Evolutionary conservation across 2,888 invertebrate genomes (phyloP).

Genomic region (Deroplatys truncata): DNA sequence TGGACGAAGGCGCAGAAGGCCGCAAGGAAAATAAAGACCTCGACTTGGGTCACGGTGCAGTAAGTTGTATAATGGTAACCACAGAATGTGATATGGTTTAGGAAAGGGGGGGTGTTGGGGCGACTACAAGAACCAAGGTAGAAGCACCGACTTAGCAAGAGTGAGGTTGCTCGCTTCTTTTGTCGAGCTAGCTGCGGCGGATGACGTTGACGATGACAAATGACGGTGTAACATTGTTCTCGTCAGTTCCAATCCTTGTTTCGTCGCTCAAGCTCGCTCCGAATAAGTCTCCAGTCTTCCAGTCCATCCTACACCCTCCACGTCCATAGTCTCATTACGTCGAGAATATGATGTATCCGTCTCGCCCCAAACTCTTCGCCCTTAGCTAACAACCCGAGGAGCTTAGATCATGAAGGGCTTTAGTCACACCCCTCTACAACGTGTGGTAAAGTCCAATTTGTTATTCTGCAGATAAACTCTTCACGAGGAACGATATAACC

Average conservation of each 20-base stretch:
- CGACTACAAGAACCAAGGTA: background rate
- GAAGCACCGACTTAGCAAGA: background rate
- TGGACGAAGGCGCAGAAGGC: background rate
- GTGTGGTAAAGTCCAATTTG: too few species aligned
- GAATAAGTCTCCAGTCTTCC: constrained; percentile 9
- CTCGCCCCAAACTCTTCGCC: background rate
- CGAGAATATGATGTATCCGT: constrained; percentile 12
- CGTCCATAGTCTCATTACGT: constrained; percentile 3
- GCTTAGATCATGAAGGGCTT: background rate
- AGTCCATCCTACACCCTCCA: background rate
- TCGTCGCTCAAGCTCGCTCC: constrained; percentile 6
- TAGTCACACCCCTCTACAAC: background rate
- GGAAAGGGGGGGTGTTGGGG: background rate
- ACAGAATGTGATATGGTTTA: background rate
- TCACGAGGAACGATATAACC: too few species aligned
- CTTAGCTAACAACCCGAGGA: background rate
- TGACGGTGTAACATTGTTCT: constrained; percentile 22
- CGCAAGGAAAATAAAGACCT: background rate
- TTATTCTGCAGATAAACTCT: too few species aligned
- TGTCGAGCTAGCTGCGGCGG: background rate
- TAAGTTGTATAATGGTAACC: background rate
- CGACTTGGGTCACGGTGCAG: background rate
- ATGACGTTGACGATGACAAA: constrained; percentile 24
- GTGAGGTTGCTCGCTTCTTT: background rate
- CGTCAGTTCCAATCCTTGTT: constrained; percentile 23